phyloP scores from a whole-genome alignment of 2,113 vertebrate genomes.

The Aphyosemion australe region DNA sequence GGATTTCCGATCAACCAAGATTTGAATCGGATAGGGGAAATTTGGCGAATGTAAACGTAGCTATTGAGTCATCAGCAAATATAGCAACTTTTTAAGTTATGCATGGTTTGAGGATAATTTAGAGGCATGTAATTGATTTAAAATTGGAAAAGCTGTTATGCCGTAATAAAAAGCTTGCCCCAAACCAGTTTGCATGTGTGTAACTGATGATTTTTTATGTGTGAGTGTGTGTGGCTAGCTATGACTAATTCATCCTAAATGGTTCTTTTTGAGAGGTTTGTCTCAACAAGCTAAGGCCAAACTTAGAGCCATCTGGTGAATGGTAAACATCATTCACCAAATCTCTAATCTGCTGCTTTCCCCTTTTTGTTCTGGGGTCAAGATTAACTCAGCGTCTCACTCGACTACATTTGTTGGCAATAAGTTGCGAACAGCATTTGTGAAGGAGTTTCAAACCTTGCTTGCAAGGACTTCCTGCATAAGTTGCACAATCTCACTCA shows the following conservation, averaged over 20 bases:
- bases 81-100: neutral
- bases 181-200: constrained; percentile 47
- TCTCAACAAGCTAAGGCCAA: constrained; percentile 63
- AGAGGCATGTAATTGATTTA: neutral
- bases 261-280: constrained; percentile 61
- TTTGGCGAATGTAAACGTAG: too few relatives aligned
- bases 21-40: too few relatives aligned
- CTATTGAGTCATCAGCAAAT: neutral
- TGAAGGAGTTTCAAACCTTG: too few relatives aligned
- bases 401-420: too few relatives aligned
- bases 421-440: too few relatives aligned
- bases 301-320: constrained; percentile 72
- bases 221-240: constrained; percentile 57
- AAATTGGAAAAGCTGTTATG: neutral
- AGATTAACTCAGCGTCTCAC: constrained; percentile 21
- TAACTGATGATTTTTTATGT: constrained; percentile 45
- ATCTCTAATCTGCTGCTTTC: constrained; percentile 21
- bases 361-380: constrained; percentile 43
- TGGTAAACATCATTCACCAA: constrained; percentile 50
- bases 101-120: neutral
- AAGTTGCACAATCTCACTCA: too few relatives aligned
- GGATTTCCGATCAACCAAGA: too few relatives aligned
- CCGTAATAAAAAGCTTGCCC: constrained; percentile 20
- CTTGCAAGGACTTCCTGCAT: too few relatives aligned
- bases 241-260: constrained; percentile 74